Conservation (phyloP, 2,797 vertebrate genomes). For the Hydrolagus colliei region DNA sequence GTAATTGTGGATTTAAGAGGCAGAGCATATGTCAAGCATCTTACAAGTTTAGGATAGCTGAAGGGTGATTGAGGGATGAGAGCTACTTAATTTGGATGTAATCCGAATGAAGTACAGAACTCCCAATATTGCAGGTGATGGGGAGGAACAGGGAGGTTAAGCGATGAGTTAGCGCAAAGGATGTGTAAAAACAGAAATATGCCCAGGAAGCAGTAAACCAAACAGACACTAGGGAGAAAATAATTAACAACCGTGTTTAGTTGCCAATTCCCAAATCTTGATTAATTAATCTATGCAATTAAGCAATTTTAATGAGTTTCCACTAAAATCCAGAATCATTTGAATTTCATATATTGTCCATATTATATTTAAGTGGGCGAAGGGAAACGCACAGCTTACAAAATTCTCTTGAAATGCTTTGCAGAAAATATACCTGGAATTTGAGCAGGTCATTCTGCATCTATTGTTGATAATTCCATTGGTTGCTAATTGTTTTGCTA, state of each 20-base stretch:
- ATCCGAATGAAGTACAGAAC: neutral
- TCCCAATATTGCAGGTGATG: neutral
- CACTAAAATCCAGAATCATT: neutral
- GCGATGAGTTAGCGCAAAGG: neutral
- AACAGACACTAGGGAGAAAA: neutral
- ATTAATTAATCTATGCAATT: neutral
- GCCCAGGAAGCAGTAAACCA: neutral
- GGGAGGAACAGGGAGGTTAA: neutral
- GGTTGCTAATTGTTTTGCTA: neutral
- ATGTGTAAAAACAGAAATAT: neutral
- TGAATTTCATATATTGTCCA: neutral
- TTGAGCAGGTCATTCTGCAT: neutral
- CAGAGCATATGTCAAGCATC: slow-evolving; percentile 6
- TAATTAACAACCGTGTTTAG: neutral
- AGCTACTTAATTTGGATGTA: too few relatives aligned
- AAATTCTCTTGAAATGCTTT: neutral
- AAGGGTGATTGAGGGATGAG: neutral
- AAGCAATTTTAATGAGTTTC: neutral
- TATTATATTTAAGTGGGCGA: neutral
- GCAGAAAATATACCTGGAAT: neutral
- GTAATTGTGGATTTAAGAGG: neutral
- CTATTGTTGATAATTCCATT: neutral
- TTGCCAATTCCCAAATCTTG: neutral
- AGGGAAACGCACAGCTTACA: neutral
- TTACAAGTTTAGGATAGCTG: neutral